Evolutionary conservation across 2,113 vertebrate genomes (phyloP).

Genomic region (Sus scrofa): DNA sequence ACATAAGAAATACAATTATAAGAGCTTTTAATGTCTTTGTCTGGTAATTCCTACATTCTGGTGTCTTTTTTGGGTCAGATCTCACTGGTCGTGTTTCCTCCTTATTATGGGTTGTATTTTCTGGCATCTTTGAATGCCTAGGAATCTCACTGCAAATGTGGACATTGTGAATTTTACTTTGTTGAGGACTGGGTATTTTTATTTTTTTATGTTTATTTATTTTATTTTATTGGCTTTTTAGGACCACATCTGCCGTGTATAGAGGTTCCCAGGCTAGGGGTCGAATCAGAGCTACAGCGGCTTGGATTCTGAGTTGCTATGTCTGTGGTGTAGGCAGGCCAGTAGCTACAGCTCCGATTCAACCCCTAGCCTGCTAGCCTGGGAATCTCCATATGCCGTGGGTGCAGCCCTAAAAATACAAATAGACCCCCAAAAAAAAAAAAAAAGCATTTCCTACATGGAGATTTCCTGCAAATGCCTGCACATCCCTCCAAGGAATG

Average conservation of each 20-base stretch:
- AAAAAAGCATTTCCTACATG: not conserved
- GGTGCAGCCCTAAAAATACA: too few species aligned
- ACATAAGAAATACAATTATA: not conserved
- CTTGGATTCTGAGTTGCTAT: too few species aligned
- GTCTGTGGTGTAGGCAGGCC: too few species aligned
- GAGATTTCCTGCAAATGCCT: not conserved
- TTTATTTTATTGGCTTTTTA: too few species aligned
- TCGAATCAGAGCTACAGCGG: too few species aligned
- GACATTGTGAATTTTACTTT: not conserved
- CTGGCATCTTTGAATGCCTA: not conserved
- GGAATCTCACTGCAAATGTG: not conserved
- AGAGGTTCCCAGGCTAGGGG: too few species aligned
- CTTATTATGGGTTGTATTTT: not conserved
- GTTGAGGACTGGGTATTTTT: not conserved
- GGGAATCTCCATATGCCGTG: too few species aligned
- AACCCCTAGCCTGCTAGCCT: too few species aligned
- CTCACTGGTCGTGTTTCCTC: not conserved
- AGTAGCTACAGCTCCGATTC: too few species aligned
- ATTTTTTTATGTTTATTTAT: too few species aligned
- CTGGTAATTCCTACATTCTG: not conserved
- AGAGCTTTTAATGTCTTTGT: not conserved
- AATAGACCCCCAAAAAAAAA: too few species aligned
- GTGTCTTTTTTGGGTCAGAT: not conserved
- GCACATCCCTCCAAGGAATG: not conserved
- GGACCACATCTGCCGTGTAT: too few species aligned